A percentile compares a stretch with the other conserved stretches of the same genome.
Conservation (phyloP, 2,113 vertebrate species). For the Brachyistius frenatus region DNA sequence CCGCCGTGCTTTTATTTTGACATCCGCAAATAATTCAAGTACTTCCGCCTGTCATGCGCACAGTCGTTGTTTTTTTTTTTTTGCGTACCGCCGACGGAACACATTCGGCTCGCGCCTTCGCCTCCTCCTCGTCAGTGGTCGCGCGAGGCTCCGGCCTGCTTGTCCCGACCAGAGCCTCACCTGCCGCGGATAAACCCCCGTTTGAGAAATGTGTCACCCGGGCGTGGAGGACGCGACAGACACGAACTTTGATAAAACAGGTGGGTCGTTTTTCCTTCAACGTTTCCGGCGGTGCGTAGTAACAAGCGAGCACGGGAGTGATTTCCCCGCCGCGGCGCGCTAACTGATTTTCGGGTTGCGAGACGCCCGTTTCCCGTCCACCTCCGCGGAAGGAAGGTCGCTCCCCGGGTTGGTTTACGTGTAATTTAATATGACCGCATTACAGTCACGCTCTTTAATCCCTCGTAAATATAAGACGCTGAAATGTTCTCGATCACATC, state of each 20-base stretch:
- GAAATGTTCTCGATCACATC: not conserved
- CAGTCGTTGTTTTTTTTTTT: too few relatives aligned
- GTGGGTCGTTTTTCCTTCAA: conserved; percentile 49
- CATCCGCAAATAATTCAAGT: too few relatives aligned
- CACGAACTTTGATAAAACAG: conserved; percentile 57
- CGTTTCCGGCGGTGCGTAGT: not conserved
- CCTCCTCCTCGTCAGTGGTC: not conserved
- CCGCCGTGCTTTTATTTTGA: conserved; percentile 57
- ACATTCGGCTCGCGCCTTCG: not conserved
- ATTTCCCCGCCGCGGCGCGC: conserved; percentile 44
- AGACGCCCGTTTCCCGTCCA: conserved; percentile 45
- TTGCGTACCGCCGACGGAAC: too few relatives aligned
- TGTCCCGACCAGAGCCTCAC: conserved; percentile 3
- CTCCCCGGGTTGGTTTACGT: not conserved
- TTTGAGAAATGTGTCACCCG: conserved; percentile 78
- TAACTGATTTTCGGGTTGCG: conserved; percentile 13
- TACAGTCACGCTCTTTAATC: not conserved
- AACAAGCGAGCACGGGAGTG: not conserved
- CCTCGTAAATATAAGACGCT: not conserved
- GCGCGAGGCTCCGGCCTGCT: conserved; percentile 35
- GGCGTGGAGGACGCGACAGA: conserved; percentile 64
- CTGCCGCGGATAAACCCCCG: conserved; percentile 25
- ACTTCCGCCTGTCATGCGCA: too few relatives aligned
- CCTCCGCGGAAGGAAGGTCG: conserved; percentile 4
- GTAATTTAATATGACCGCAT: not conserved